Evolutionary conservation across 1,140 invertebrate genomes (phyloP).

Genomic region (Achatina immaculata): DNA sequence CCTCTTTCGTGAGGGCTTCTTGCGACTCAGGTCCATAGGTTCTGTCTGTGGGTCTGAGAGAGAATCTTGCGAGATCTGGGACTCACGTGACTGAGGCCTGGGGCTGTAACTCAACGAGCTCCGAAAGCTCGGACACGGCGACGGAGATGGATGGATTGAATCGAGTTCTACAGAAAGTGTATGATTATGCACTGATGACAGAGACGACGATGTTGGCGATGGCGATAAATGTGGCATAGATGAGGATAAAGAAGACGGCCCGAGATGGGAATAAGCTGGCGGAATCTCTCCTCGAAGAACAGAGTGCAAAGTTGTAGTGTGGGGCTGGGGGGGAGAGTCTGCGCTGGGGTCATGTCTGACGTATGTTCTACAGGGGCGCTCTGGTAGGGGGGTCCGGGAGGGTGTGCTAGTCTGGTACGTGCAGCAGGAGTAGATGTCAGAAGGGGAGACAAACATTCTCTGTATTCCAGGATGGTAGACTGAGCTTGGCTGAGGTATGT

Average conservation of each 20-base stretch:
- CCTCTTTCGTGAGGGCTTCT: constrained; percentile 18
- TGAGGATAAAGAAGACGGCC: neutral
- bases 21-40: constrained; percentile 54
- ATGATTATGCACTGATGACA: neutral
- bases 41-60: constrained; percentile 45
- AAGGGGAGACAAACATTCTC: constrained; percentile 34
- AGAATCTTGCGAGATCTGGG: constrained; percentile 15
- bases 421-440: constrained; percentile 45
- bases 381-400: constrained; percentile 33
- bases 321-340: constrained; percentile 8
- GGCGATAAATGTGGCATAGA: neutral
- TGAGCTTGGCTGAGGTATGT: constrained; percentile 24
- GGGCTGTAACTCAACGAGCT: constrained; percentile 15
- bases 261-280: constrained; percentile 59
- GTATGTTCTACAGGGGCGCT: constrained; percentile 4
- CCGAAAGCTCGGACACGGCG: constrained; percentile 21
- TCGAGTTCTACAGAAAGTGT: neutral
- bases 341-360: neutral
- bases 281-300: constrained; percentile 63
- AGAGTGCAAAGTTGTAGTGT: constrained; percentile 56
- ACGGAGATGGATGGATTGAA: neutral
- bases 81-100: constrained; percentile 29
- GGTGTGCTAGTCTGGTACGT: constrained; percentile 39
- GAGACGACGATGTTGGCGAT: constrained; percentile 19
- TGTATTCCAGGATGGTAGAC: constrained; percentile 30